These are phyloP conservation scores for Mobula birostris DNA, from an alignment of 2,113 vertebrate species.

Conservation along the genomic window DNA sequence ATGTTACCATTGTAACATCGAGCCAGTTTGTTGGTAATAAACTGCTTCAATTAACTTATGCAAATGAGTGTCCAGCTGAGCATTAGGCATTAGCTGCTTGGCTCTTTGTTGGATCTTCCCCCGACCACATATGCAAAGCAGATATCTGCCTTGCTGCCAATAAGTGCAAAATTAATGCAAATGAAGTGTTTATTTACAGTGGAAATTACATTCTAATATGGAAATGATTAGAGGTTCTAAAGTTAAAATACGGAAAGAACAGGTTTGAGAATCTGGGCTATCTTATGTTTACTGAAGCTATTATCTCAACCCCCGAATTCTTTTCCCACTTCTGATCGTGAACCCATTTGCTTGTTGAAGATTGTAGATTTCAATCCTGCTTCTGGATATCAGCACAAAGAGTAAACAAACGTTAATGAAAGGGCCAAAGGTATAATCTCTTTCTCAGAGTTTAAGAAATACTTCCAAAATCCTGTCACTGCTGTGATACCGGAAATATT, in stretches of 20 bases:
- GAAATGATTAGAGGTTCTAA: conserved; percentile 1
- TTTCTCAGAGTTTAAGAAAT: not conserved
- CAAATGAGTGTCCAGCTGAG: not conserved
- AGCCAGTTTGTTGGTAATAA: not conserved
- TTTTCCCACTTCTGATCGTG: not conserved
- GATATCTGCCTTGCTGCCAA: not conserved
- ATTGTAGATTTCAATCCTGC: not conserved
- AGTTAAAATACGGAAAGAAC: not conserved
- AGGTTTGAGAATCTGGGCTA: not conserved
- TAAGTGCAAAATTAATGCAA: not conserved
- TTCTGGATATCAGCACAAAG: not conserved
- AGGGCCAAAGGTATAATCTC: not conserved
- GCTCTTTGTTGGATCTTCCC: not conserved
- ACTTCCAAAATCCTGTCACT: not conserved
- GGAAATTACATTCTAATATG: conserved; percentile 18
- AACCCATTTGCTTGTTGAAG: not conserved
- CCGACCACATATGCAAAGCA: too few relatives aligned
- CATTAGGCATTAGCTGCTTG: not conserved
- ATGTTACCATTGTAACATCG: too few relatives aligned
- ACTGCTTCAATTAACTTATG: conserved; percentile 14
- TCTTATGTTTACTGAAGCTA: not conserved
- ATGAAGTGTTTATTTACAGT: not conserved
- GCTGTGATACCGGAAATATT: not conserved
- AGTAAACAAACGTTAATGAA: not conserved
- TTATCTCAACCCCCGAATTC: not conserved